Evolutionary conservation across 1,140 invertebrate species (phyloP), one percentile per base, ranked within the genome.

Genomic region (Lysiphlebus fabarum): DNA sequence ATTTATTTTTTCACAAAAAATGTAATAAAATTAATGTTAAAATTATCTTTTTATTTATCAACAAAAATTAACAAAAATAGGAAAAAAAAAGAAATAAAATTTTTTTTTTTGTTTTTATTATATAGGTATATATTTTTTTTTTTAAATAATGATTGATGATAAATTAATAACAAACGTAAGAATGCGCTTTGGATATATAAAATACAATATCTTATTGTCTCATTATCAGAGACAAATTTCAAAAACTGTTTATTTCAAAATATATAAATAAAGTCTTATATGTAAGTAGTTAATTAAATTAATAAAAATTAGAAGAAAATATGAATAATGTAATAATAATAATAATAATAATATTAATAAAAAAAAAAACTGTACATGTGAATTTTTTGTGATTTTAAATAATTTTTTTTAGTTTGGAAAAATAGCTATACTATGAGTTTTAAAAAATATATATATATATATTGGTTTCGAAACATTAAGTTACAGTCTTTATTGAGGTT

Each of bases 91-190:
- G 34, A 17, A 11, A 34, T 49, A 17, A 49, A 41, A 41, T 7
- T 40, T 7, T 40, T 40, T 40, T 40, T 40, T 11, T 8, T 2
- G 1, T 40, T 40, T 40, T 40, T 40, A 40, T 40, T 7, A 11
- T 11, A 40, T 40, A 63, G 43, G 60, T 49, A 58, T 48, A 33
- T 59, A 54, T 62, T 62, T 61, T 56, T 56, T 58, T 59, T 53
- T 37, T 58, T 58, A 42, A 62, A 61, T 64, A 62, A 61, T 62
- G 61, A 64, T 62, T 70, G 70, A 65, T 67, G 65, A 64, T 67
- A 65, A 67, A 62, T 65, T 76, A 77, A 75, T 74, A 74, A 75
- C 72, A 77, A 62, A 73, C 73, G 70, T 62, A 67, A 62, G 65
- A 50, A 53, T 67, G 69, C 48, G 58, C 44, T 59, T 64, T 69